Base-by-base conservation (phyloP, 2,797 vertebrate genomes). In the Coranthus polyacanthus region DNA sequence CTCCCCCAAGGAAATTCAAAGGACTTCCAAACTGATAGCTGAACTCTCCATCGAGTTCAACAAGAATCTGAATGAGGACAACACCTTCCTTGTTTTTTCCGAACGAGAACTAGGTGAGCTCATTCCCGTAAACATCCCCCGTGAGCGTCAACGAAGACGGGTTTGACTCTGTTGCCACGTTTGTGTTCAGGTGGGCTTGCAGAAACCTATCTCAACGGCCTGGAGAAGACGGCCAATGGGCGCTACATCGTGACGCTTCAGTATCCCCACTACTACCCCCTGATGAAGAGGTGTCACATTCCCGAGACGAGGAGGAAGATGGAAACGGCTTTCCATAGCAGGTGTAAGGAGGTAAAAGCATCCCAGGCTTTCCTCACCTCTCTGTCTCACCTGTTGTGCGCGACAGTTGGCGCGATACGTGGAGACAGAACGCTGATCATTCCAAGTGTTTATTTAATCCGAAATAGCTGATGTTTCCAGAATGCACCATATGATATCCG, bases 41-140 rank as follows among this genome's bases (percentile, higher is more conserved):
- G 94, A 97, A 21, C 94, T 98, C 2, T 96, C 95, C 79, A 98
- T 98, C 64, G 96, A 98, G 81, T 99, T 98, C 32, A 97, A 95
- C 92, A 94, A 93, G 91, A 99, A 99, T 78, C 83, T 99, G 80
- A 99, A 96, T 38, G 97, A 99, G 70, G 96, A 98, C 62, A 94
- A 92, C 32, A 96, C 95, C 0, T 94, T 82, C 70, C 92, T 99
- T 16, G 32, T 91, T 7, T 97, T 99, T 82, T 94, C 94, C 8
- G 93, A 93, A 72, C 89, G 90, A 1, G 97, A 99, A 66, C 86
- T 98, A 42, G 91, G 98, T 98, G 81, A 83, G 87, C 5, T 36
- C 0, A 11, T 9, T 8, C 1, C 0, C 21, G 21, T 3, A 0
- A 26, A 51, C n/a, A 5, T 20, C 3, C 5, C 6, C 10, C 9